Percentiles rank a stretch among this genome's conserved stretches.
phyloP scores from a whole-genome alignment of 2,113 vertebrate genomes.

The Plestiodon gilberti region DNA sequence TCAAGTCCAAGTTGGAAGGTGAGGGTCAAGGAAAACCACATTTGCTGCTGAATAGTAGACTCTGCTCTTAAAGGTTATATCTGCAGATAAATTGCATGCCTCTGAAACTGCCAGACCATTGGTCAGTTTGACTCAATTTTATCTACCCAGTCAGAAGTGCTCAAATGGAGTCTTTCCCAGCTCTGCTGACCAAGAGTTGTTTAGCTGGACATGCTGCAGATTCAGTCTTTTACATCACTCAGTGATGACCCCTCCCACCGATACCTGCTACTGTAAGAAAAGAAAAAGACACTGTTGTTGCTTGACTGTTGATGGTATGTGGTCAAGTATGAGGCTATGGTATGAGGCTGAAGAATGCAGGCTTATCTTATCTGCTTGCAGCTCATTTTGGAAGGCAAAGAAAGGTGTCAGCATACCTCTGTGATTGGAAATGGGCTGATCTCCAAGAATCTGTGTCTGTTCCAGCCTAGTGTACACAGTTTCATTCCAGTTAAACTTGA shows the following conservation, averaged over 20 bases:
- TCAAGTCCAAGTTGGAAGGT: not conserved
- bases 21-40: not conserved
- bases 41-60: not conserved
- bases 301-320: not conserved
- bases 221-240: not conserved
- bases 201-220: not conserved
- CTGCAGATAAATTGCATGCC: not conserved
- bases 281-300: not conserved
- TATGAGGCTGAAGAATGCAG: not conserved
- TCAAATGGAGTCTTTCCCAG: not conserved
- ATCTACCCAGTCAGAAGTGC: not conserved
- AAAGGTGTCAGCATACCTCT: not conserved
- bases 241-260: not conserved
- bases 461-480: too few relatives aligned
- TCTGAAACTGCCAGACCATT: too few relatives aligned
- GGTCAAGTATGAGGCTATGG: not conserved
- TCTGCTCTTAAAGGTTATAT: not conserved
- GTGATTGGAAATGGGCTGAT: not conserved
- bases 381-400: not conserved
- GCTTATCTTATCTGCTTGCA: slow-evolving; percentile 7
- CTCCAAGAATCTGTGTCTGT: not conserved
- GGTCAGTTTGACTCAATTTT: not conserved
- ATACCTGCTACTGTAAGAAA: not conserved
- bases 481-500: not conserved
- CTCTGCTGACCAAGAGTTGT: not conserved